Base-by-base conservation (phyloP, 2,797 vertebrate genomes). In the Platyrinchus mystaceus region DNA sequence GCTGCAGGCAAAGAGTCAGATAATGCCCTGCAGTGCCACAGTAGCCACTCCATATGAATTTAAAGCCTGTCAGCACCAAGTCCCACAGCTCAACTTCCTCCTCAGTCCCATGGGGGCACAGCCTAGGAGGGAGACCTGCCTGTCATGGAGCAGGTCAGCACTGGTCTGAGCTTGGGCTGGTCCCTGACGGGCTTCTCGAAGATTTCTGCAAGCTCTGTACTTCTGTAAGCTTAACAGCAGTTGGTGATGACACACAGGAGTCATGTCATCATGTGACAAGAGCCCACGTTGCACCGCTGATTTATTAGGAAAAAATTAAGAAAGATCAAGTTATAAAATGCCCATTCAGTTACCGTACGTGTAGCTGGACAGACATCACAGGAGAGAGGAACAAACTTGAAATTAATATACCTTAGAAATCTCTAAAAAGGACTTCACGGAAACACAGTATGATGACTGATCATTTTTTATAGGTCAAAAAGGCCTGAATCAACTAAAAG, bases 271-370 rank as follows among this genome's bases (percentile, higher is more conserved):
- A 26, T 12, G 46, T 26, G 43, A 71, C 50, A 83, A 67, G 17
- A 83, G 69, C 66, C 55, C 46, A 67, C 1, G 0, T 8, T 49
- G 49, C 75, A 74, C 41, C 1, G 1, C 43, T 46, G 37, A 70
- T 75, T 91, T 83, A 74, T 50, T 19, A 87, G 52, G 37, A 76
- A 27, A 82, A 83, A 58, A 62, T 68, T 53, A 87, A 68, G 82
- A 85, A 91, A 64, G n/a, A 91, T 56, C 24, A 46, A 47, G 43
- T 78, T 76, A 49, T 53, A 84, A 84, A 71, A 71, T n/a, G 59
- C 24, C 37, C 4, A 0, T 68, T 90, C 21, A 4, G 49, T 49
- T 79, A 76, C 39, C 8, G 2, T 10, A 69, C 0, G 0, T 32
- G 47, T 14, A 84, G 37, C 67, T 60, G 64, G 52, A 59, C 43